Conservation (phyloP, 2,113 vertebrate species). For the Elephantulus edwardii region DNA sequence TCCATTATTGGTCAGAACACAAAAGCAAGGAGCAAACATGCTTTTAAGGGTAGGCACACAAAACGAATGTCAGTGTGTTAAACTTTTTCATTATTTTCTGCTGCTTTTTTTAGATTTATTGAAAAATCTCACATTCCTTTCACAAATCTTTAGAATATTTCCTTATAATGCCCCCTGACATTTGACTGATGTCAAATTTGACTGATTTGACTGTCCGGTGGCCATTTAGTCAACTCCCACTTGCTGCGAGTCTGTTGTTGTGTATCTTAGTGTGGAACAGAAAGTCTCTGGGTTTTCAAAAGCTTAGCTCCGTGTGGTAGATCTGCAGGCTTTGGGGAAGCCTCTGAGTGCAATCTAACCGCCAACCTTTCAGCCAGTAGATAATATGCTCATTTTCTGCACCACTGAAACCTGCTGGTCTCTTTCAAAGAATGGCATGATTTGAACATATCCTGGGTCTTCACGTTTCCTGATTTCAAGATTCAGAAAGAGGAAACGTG, state of each 20-base stretch:
- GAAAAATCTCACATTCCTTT: background rate
- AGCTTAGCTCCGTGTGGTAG: background rate
- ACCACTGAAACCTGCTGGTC: background rate
- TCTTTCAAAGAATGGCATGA: background rate
- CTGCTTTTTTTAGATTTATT: background rate
- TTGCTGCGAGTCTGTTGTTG: background rate
- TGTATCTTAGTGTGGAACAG: background rate
- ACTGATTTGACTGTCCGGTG: background rate
- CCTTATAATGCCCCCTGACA: background rate
- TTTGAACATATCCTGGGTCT: background rate
- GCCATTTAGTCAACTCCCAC: background rate
- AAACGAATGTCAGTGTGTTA: background rate
- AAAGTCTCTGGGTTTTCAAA: background rate
- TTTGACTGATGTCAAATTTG: background rate
- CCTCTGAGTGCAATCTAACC: background rate
- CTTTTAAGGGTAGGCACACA: conserved; percentile 13
- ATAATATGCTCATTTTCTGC: background rate
- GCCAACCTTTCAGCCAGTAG: background rate
- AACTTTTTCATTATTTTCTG: background rate
- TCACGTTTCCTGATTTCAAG: background rate
- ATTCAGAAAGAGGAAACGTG: background rate
- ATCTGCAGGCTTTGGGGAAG: background rate
- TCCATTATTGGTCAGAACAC: background rate
- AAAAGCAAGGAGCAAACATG: background rate
- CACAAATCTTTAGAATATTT: background rate